Conservation (phyloP, 23 tunicate species). For the Aplidium turbinatum region DNA sequence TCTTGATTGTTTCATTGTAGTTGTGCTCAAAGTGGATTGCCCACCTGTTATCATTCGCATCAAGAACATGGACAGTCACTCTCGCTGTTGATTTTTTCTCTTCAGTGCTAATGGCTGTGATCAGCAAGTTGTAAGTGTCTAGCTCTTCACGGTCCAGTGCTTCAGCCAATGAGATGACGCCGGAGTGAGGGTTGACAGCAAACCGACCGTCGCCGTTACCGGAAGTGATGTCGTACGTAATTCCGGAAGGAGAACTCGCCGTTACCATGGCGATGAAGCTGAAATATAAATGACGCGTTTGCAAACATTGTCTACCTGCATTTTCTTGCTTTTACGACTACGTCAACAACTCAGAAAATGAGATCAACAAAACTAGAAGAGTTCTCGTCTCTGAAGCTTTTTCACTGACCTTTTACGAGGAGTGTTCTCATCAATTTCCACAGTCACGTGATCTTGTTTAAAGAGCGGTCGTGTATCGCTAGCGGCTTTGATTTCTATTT, state of each 20-base stretch:
- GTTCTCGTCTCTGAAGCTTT: not conserved
- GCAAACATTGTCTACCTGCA: not conserved
- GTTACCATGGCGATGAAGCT: slow-evolving; percentile 39
- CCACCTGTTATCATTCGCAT: slow-evolving; percentile 66
- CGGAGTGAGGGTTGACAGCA: slow-evolving; percentile 51
- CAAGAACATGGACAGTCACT: slow-evolving; percentile 25
- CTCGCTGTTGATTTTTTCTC: slow-evolving; percentile 30
- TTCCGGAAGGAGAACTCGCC: slow-evolving; percentile 38
- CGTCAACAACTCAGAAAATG: not conserved
- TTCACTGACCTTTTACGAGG: slow-evolving; percentile 42
- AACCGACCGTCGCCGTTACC: slow-evolving; percentile 33
- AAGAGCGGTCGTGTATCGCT: slow-evolving; percentile 37
- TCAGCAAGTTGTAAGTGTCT: slow-evolving; percentile 7
- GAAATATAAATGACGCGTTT: not conserved
- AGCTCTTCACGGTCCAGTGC: slow-evolving; percentile 44
- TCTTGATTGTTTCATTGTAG: slow-evolving; percentile 6
- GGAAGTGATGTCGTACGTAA: slow-evolving; percentile 42
- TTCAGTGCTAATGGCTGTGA: slow-evolving; percentile 12
- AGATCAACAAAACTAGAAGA: too few species aligned
- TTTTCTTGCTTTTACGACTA: not conserved
- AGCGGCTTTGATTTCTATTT: slow-evolving; percentile 9
- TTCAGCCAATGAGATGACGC: slow-evolving; percentile 37
- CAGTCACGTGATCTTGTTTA: slow-evolving; percentile 22
- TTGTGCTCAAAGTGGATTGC: slow-evolving; percentile 22
- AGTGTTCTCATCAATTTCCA: slow-evolving; percentile 34